phyloP scores from a whole-genome alignment of 2,797 vertebrate species.

The Urosaurus nigricauda region DNA sequence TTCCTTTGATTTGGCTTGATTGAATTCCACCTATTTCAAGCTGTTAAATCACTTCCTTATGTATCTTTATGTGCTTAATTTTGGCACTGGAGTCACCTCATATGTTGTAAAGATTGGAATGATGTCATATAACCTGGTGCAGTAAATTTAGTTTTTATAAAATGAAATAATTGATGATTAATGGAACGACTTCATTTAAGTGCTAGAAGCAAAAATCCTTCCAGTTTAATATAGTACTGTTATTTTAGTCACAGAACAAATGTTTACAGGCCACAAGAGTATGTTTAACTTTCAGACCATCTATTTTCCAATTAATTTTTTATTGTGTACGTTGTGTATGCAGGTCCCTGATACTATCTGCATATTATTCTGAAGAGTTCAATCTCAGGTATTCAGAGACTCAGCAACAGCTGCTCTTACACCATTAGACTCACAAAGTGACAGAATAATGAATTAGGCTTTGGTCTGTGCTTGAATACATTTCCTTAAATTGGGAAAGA shows the following conservation, averaged over 20 bases:
- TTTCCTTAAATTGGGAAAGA: slow-evolving; percentile 53
- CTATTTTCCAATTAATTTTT: slow-evolving; percentile 72
- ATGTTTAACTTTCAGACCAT: slow-evolving; percentile 57
- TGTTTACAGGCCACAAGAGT: slow-evolving; percentile 64
- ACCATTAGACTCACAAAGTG: slow-evolving; percentile 61
- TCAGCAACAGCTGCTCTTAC: slow-evolving; percentile 66
- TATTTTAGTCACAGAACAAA: slow-evolving; percentile 66
- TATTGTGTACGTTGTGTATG: slow-evolving; percentile 47
- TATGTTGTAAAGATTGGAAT: not conserved
- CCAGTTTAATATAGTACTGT: slow-evolving; percentile 55
- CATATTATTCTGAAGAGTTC: slow-evolving; percentile 56
- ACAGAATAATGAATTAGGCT: slow-evolving; percentile 65
- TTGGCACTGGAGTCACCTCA: slow-evolving; percentile 15
- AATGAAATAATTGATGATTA: slow-evolving; percentile 60
- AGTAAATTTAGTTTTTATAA: slow-evolving; percentile 41
- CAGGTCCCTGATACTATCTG: slow-evolving; percentile 52
- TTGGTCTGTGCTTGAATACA: slow-evolving; percentile 39
- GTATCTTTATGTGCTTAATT: slow-evolving; percentile 32
- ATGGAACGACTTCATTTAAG: slow-evolving; percentile 49
- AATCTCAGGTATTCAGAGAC: slow-evolving; percentile 63
- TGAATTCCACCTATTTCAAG: slow-evolving; percentile 38
- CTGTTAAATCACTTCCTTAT: slow-evolving; percentile 30
- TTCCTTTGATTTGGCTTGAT: slow-evolving; percentile 13
- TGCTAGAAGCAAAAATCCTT: slow-evolving; percentile 54
- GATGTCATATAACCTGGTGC: slow-evolving; percentile 34